Evolutionary conservation across 2,888 invertebrate species (phyloP).

Genomic region (Lymantria dispar): DNA sequence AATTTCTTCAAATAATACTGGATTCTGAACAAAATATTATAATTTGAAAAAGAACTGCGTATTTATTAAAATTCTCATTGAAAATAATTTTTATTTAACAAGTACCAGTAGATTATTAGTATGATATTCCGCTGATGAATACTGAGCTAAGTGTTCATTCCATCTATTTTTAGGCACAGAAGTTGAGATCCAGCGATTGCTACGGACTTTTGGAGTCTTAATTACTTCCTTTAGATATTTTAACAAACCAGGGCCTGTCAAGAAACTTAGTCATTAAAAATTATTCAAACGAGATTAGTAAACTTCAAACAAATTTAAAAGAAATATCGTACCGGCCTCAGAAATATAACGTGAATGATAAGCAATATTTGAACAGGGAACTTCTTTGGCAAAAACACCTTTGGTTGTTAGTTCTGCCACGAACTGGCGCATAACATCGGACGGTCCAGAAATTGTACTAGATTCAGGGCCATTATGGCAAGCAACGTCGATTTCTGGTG

Average conservation of each 20-base stretch:
- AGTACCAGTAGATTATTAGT: slow-evolving; percentile 27
- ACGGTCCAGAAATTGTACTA: slow-evolving; percentile 90
- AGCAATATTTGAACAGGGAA: slow-evolving; percentile 90
- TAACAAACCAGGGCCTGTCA: slow-evolving; percentile 65
- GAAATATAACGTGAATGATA: slow-evolving; percentile 94
- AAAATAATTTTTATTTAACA: background rate
- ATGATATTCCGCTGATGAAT: slow-evolving; percentile 24
- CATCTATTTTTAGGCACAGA: slow-evolving; percentile 84
- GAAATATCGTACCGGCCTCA: slow-evolving; percentile 70
- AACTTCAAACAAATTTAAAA: background rate
- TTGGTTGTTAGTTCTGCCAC: slow-evolving; percentile 68
- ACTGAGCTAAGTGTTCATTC: slow-evolving; percentile 12
- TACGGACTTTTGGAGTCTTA: slow-evolving; percentile 84
- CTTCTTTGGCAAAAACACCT: slow-evolving; percentile 67
- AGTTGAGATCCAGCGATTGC: slow-evolving; percentile 91
- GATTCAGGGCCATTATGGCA: slow-evolving; percentile 91
- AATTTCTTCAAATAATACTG: slow-evolving; percentile 1
- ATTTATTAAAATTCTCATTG: background rate
- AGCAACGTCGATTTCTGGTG: slow-evolving; percentile 87
- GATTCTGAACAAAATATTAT: background rate
- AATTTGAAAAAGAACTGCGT: background rate
- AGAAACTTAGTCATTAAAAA: background rate
- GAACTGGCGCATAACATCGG: slow-evolving; percentile 82
- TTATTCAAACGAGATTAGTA: background rate
- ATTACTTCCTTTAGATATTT: slow-evolving; percentile 84